Evolutionary conservation across 2,797 vertebrate species (phyloP).

Genomic region (Aphelocoma californica): DNA sequence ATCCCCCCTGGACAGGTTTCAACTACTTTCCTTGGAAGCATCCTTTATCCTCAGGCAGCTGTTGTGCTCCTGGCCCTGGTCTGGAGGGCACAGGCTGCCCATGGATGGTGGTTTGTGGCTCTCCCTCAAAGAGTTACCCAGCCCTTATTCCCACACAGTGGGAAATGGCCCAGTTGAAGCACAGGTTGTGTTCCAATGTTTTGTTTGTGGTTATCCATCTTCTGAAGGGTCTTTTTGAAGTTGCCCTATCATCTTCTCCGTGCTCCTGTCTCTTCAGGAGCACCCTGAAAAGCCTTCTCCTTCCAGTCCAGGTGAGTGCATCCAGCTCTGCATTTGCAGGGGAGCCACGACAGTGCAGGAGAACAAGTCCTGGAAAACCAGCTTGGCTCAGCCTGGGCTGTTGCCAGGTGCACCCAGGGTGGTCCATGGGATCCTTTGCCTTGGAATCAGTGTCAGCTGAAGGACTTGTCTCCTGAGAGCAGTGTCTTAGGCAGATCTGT

Average conservation of each 20-base stretch:
- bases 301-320: not conserved
- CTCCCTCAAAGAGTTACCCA: not conserved
- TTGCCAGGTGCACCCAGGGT: not conserved
- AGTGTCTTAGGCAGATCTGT: not conserved
- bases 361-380: not conserved
- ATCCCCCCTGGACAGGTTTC: not conserved
- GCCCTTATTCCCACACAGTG: not conserved
- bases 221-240: not conserved
- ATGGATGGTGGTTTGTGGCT: not conserved
- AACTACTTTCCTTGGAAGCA: not conserved
- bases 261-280: not conserved
- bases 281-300: not conserved
- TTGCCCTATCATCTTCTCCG: not conserved
- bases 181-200: not conserved
- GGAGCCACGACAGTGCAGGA: accelerated
- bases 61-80: not conserved
- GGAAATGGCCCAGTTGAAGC: not conserved
- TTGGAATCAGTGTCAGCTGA: not conserved
- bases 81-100: not conserved
- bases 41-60: not conserved
- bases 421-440: not conserved
- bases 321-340: not conserved
- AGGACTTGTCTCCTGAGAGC: not conserved
- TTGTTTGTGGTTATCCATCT: not conserved
- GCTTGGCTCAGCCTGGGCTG: not conserved